phyloP scores from a whole-genome alignment of 2,888 invertebrate species.

The Trichopria drosophilae region DNA sequence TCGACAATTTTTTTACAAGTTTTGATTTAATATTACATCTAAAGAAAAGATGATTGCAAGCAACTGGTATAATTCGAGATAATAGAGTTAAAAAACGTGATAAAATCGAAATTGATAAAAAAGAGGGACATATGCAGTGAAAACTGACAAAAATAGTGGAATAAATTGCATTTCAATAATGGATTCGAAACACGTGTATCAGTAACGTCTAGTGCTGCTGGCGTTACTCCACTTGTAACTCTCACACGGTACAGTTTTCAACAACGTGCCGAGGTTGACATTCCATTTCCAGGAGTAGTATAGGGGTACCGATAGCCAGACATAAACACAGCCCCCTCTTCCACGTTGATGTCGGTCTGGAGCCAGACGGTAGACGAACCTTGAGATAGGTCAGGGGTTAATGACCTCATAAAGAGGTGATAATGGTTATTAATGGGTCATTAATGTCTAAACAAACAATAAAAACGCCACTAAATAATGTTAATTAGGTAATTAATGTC shows the following conservation, averaged over 20 bases:
- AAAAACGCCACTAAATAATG: too few relatives aligned
- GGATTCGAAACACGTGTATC: too few relatives aligned
- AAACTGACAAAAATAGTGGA: conserved; percentile 5
- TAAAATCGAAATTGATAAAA: background rate
- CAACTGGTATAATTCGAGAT: background rate
- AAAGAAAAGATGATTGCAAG: background rate
- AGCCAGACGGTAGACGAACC: too few relatives aligned
- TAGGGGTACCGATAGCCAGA: too few relatives aligned
- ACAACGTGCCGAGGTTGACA: background rate
- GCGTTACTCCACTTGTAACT: conserved; percentile 2
- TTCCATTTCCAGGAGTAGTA: background rate
- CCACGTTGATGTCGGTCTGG: too few relatives aligned
- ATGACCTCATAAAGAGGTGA: too few relatives aligned
- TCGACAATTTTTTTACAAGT: background rate
- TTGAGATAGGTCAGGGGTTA: too few relatives aligned
- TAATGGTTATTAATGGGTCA: too few relatives aligned
- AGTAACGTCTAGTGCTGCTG: conserved; percentile 6
- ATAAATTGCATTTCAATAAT: background rate
- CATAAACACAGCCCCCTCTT: too few relatives aligned
- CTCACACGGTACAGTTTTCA: background rate
- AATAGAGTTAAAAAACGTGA: background rate
- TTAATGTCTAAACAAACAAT: too few relatives aligned
- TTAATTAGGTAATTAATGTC: too few relatives aligned
- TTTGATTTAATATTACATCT: background rate
- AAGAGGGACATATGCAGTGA: conserved; percentile 4